Evolutionary conservation across 2,113 vertebrate genomes (phyloP).

Genomic region (Eurypyga helias): DNA sequence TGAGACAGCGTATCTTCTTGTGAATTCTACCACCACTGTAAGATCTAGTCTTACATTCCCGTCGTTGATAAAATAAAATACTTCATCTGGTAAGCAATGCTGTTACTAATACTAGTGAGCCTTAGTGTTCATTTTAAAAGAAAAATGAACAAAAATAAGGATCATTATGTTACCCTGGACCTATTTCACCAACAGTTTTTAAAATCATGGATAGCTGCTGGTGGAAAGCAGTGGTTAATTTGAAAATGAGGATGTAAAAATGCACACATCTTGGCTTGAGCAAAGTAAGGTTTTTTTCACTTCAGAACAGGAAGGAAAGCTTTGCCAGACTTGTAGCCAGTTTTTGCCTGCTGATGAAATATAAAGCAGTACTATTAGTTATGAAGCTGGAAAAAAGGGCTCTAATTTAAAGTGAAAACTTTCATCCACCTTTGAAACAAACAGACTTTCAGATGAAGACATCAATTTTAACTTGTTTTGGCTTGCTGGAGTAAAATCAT

Average conservation of each 20-base stretch:
- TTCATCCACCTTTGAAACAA: neutral
- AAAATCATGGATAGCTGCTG: neutral
- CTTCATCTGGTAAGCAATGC: neutral
- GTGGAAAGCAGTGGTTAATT: neutral
- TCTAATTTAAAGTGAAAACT: slow-evolving; percentile 4
- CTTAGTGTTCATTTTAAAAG: neutral
- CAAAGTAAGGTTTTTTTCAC: neutral
- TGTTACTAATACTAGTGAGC: neutral
- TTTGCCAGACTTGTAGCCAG: neutral
- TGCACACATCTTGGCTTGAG: neutral
- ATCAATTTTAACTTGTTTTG: neutral
- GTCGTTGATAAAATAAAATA: neutral
- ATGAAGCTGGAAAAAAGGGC: neutral
- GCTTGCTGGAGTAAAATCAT: neutral
- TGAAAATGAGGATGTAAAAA: neutral
- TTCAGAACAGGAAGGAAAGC: neutral
- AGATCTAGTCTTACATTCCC: neutral
- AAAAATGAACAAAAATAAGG: neutral
- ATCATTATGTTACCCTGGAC: neutral
- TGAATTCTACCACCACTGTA: neutral
- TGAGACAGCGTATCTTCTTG: neutral
- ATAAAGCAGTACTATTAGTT: neutral
- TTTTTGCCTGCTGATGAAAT: neutral
- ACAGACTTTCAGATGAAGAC: neutral
- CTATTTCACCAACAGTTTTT: neutral